Conservation (phyloP, 2,113 vertebrate species). For the Fulica atra region DNA sequence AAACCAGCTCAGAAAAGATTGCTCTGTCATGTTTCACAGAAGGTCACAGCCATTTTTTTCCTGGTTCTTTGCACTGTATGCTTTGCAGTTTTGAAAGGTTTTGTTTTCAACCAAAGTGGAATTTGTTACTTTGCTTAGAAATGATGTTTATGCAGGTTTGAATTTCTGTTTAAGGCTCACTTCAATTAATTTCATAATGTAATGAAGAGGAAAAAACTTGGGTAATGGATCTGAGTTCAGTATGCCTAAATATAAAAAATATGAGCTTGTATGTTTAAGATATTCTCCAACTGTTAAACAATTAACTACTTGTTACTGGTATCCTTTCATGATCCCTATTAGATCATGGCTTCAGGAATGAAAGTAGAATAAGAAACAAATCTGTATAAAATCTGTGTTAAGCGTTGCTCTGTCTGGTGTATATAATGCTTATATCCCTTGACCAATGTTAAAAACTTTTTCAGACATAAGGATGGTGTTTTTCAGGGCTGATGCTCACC, state of each 20-base stretch:
- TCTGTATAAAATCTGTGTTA: background rate
- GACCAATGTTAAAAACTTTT: background rate
- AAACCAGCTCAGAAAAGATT: background rate
- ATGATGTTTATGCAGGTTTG: background rate
- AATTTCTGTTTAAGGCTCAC: background rate
- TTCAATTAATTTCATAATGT: background rate
- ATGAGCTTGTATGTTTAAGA: background rate
- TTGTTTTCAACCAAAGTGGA: background rate
- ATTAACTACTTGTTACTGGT: background rate
- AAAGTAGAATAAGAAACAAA: background rate
- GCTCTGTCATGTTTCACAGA: background rate
- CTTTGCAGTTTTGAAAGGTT: background rate
- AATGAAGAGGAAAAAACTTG: background rate
- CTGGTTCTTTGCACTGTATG: background rate
- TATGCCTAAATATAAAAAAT: background rate
- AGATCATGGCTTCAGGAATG: background rate
- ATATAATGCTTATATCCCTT: background rate
- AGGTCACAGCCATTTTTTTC: background rate
- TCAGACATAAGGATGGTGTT: background rate
- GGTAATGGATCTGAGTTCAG: background rate
- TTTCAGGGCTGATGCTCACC: background rate
- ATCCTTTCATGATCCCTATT: background rate
- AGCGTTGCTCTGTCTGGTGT: background rate
- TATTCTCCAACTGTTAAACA: background rate
- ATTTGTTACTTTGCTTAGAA: background rate